Evolutionary conservation across 2,797 vertebrate species (phyloP), one percentile per base, ranked within the genome.

Genomic region (Acanthis flammea): DNA sequence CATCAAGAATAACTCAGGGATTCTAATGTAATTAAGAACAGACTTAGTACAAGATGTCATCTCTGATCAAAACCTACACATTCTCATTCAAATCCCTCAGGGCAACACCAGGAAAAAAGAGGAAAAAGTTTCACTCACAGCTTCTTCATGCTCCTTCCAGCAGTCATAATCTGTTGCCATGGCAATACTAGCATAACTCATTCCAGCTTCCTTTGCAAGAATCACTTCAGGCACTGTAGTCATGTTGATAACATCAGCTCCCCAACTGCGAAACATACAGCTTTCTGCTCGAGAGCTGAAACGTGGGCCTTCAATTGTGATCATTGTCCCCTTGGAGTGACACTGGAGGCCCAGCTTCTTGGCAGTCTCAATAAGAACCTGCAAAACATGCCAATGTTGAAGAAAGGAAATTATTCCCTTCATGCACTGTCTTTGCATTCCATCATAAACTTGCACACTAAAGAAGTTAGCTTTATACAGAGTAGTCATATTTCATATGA

Each of bases 121-220:
- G 28, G 28, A 87, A 33, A 65, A 76, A 53, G 14, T 41, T 86
- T 51, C 42, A 98, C 99, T 98, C 96, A 99, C 99, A 89, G 98
- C 98, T 97, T 99, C 99, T 96, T 99, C 99, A 1, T 99, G 98
- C 67, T 99, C 99, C 96, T 99, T 99, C 99, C 99, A 99, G 96
- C 99, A 99, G 96, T 99, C 99, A 2, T 99, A 99, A 98, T 99
- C 99, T 6, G 99, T 99, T 83, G 99, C 99, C 99, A 99, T 98
- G 95, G 99, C 99, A 24, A 99, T 98, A 96, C 99, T 99, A 77
- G 99, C 99, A 76, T 99, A 99, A 98, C 99, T 99, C 92, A 99
- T 97, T 66, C 99, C 99, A 22, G 98, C 99, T 97, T 99, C 99
- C 95, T 99, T 99, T 19, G 99, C 99, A 55, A 99, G 99, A 91